These are phyloP conservation scores for Paguma larvata DNA, from an alignment of 2,797 vertebrate genomes.

Conservation along the genomic window DNA sequence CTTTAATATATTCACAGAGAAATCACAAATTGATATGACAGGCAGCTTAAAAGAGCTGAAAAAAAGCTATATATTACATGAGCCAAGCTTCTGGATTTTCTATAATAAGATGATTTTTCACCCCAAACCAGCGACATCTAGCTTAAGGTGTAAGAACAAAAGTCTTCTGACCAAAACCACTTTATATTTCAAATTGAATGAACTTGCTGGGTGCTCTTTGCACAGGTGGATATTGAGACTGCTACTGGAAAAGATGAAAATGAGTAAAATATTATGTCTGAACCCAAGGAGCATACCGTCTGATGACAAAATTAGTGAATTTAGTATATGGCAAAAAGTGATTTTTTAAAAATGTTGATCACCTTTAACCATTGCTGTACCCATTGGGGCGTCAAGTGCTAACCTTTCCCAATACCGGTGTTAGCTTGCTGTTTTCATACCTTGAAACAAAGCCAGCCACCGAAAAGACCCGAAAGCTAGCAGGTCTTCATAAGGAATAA, in stretches of 20 bases:
- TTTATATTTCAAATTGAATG: conserved; percentile 31
- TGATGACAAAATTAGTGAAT: not conserved
- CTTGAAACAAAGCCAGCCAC: conserved; percentile 61
- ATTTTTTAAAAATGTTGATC: not conserved
- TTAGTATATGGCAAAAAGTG: not conserved
- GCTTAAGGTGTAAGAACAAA: not conserved
- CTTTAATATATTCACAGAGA: conserved; percentile 75
- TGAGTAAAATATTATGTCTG: not conserved
- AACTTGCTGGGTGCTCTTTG: not conserved
- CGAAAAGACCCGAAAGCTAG: not conserved
- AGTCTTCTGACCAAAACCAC: not conserved
- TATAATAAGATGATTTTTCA: not conserved
- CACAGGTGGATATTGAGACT: not conserved
- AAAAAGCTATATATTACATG: not conserved
- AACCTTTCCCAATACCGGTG: not conserved
- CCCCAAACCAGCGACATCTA: not conserved
- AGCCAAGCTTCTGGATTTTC: conserved; percentile 40
- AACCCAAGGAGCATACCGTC: not conserved
- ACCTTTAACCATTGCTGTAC: not conserved
- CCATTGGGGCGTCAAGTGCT: not conserved
- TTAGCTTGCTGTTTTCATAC: conserved; percentile 8
- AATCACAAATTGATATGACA: conserved; percentile 64
- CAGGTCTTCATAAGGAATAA: conserved; percentile 1
- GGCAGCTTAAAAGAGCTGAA: not conserved
- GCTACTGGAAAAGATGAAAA: not conserved